Evolutionary conservation across 2,888 invertebrate species (phyloP).

Genomic region (Hipparchia sbordonii): DNA sequence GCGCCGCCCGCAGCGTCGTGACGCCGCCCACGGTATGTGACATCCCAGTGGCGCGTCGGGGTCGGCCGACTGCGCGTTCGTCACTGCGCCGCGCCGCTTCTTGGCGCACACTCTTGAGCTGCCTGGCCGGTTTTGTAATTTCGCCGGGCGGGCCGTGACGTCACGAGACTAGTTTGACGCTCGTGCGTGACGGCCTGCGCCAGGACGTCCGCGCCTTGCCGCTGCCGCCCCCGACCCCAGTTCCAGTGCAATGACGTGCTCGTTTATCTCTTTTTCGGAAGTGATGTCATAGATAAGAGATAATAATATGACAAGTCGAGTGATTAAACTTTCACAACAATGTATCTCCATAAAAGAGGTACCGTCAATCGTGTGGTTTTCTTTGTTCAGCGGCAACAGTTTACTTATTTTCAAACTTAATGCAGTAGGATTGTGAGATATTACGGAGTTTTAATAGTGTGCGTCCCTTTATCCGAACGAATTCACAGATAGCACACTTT

Average conservation of each 20-base stretch:
- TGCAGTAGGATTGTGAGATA: slow-evolving; percentile 34
- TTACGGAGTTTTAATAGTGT: slow-evolving; percentile 28
- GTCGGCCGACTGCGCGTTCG: slow-evolving; percentile 78
- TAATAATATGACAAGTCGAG: slow-evolving; percentile 24
- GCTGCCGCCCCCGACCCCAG: slow-evolving; percentile 75
- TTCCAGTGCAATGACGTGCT: slow-evolving; percentile 76
- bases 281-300: slow-evolving; percentile 40
- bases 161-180: slow-evolving; percentile 80
- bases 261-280: slow-evolving; percentile 55
- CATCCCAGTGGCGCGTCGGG: slow-evolving; percentile 76
- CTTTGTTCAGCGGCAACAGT: slow-evolving; percentile 33
- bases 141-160: slow-evolving; percentile 79
- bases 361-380: slow-evolving; percentile 2
- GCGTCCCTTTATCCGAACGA: slow-evolving; percentile 33
- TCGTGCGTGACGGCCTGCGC: slow-evolving; percentile 76
- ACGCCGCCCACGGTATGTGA: slow-evolving; percentile 80
- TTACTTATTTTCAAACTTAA: slow-evolving; percentile 27
- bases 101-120: slow-evolving; percentile 64
- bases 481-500: slow-evolving; percentile 40
- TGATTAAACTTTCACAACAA: slow-evolving; percentile 26
- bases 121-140: slow-evolving; percentile 80
- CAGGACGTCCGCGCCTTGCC: slow-evolving; percentile 69
- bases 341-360: slow-evolving; percentile 5
- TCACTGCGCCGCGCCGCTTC: slow-evolving; percentile 73
- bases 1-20: slow-evolving; percentile 70